These are phyloP conservation scores for Platorchestia sp. DNA, from an alignment of 1,140 invertebrate species.

Conservation along the genomic window DNA sequence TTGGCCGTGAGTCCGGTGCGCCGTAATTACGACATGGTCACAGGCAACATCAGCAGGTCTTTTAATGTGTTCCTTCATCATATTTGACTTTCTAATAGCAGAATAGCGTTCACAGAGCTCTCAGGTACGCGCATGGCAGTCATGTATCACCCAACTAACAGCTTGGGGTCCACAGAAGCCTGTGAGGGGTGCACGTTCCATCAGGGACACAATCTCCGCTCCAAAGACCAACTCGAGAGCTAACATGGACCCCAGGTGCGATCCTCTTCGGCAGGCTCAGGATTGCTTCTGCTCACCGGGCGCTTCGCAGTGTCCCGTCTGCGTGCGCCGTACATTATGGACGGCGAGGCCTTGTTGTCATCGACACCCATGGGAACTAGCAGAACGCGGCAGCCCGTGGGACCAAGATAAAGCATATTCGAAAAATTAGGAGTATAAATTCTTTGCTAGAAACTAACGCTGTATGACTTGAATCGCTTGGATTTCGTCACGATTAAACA, in stretches of 20 bases:
- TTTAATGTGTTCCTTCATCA: constrained; percentile 38
- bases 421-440: not conserved
- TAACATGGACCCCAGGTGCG: constrained; percentile 29
- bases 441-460: not conserved
- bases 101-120: constrained; percentile 26
- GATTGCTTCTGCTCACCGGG: constrained; percentile 12
- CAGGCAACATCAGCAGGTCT: not conserved
- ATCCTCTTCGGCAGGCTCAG: constrained; percentile 18
- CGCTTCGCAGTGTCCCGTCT: not conserved
- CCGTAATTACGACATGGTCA: constrained; percentile 27
- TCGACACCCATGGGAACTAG: constrained; percentile 5
- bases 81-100: constrained; percentile 53
- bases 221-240: constrained; percentile 35
- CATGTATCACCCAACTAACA: constrained; percentile 39
- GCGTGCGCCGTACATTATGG: constrained; percentile 34
- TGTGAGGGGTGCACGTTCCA: constrained; percentile 48
- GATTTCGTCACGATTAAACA: not conserved
- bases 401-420: not conserved
- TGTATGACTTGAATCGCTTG: not conserved
- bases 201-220: constrained; percentile 28
- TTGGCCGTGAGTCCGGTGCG: not conserved
- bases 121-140: constrained; percentile 30
- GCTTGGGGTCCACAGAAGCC: constrained; percentile 48
- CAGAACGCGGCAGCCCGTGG: not conserved
- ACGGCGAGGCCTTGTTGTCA: not conserved